Evolutionary conservation across 2,797 vertebrate genomes (phyloP), one percentile per base, ranked within the genome.

Genomic region (Galagoides demidoff): DNA sequence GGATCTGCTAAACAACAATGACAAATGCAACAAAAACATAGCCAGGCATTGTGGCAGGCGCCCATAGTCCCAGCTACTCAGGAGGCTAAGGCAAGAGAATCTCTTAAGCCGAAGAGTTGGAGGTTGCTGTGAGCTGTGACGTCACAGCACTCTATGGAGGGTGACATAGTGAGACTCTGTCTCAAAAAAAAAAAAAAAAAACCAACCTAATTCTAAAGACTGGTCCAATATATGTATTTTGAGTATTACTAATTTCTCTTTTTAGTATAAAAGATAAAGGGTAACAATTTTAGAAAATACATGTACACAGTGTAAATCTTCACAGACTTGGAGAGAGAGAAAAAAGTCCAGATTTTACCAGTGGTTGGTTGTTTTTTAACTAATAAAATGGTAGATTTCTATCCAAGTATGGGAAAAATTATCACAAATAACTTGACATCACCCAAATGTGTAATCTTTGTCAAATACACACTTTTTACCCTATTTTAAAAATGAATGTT

Each of bases 281-380:
- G 20, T 64, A 90, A 92, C 17, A 66, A 64, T 52, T 92, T 95
- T 61, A 94, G 73, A 63, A 96, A 87, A 92, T 59, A 82, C 31
- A 90, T 6, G 20, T 93, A 12, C 13, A 87, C 64, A 96, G 92
- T 74, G 37, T 49, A 90, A 79, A 92, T 87, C 52, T 57, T 92
- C n/a, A 92, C 39, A 87, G 29, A 85, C 10, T 3, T 25, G 5
- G 31, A 59, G 2, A 74, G 5, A 89, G 6, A 64, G 25, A 68
- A 55, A 88, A 84, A 81, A 74, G 5, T 88, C 12, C 27, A 8
- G 17, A 14, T 92, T 70, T 78, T 81, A 76, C 27, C 59, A 52
- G 23, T 68, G 27, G 34, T 61, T 52, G 7, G 39, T 39, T 49
- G 2, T 79, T 92, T 87, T 79, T 79, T 71, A 95, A 73, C 55